Evolutionary conservation across 2,888 invertebrate species (phyloP), one percentile per base, ranked within the genome.

Genomic region (Platycheirus albimanus): DNA sequence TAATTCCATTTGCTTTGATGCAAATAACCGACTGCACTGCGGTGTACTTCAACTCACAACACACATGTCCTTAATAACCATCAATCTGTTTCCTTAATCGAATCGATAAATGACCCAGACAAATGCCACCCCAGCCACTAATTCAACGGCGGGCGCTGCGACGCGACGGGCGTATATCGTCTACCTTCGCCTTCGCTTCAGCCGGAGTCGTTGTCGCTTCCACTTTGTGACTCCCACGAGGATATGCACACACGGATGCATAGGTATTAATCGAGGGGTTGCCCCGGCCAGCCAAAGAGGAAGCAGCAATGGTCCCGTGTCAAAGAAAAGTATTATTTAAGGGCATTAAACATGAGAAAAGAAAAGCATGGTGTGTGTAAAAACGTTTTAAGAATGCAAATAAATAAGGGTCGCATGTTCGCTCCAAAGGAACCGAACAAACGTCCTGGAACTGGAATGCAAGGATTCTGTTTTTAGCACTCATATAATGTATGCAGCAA

Each of bases 71-170:
- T 69, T 63, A 74, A 79, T 74, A 67, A 17, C 69, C 52, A 13
- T 69, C 79, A 74, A 78, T 78, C 49, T 78, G 78, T 66, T 78
- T 33, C 66, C 66, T 45, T 72, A 67, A 74, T 79, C 79, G 63
- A 74, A 72, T 74, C 74, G 43, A 78, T 78, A 78, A 78, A 69
- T 74, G 79, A 74, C 67, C 74, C 79, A 79, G 79, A 69, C 79
- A 49, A 67, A 79, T 67, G 54, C 61, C 45, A 67, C 58, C 45
- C 36, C 56, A 52, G 24, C 33, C 24, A 24, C 69, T 10, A 24
- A 56, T 28, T n/a, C n/a, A n/a, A 58, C 36, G 36, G n/a, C 10
- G n/a, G 36, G 8, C 6, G 36, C 24, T 3, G 24, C 24, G 24
- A 24, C 24, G 24, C 24, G 24, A n/a, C n/a, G n/a, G 6, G 30